Base-by-base conservation (phyloP, 2,888 invertebrate species). In the Elysia crispata region DNA sequence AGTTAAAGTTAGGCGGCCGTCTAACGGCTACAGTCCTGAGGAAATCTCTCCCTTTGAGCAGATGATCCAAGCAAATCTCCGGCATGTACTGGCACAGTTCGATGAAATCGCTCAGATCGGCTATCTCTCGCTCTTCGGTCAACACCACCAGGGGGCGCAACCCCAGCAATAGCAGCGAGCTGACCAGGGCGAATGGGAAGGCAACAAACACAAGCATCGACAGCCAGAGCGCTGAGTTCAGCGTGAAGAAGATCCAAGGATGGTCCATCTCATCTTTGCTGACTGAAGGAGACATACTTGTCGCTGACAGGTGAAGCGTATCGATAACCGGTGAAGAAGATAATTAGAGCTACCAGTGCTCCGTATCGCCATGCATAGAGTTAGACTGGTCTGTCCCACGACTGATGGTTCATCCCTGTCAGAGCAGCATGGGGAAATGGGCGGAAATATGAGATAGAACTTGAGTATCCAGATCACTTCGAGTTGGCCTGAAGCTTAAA, bases 51-150 rank as follows among this genome's bases (percentile, higher is more conserved):
- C 62, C 62, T 8, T 30, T 49, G 6, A 76, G 25, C 15, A 80
- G 15, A n/a, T 76, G 66, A 8, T 25, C 64, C 20, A 80, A 23
- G 50, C 80, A 80, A 5, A 70, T 41, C 50, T 80, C 80, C n/a
- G 80, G 80, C 76, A 80, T 76, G 49, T 49, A 62, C 50, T 80
- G 80, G 25, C 70, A 57, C 28, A 76, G 20, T 23, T 76, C 76
- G 20, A 80, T 62, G 20, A 80, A 70, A 25, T 76, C 69, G n/a
- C 25, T 1, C n/a, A 70, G 1, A 8, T 76, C 70, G 28, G 41
- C 20, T 0, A 76, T 23, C 20, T 69, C 76, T 33, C 30, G 20
- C 0, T 28, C 13, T 0, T 54, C 57, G 23, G 23, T 28, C 20
- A 79, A 1, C 13, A 60, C 31, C 18, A 66, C 23, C 8, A 80